Evolutionary conservation across 2,888 invertebrate genomes (phyloP).

Genomic region (Adelognathus sp.): DNA sequence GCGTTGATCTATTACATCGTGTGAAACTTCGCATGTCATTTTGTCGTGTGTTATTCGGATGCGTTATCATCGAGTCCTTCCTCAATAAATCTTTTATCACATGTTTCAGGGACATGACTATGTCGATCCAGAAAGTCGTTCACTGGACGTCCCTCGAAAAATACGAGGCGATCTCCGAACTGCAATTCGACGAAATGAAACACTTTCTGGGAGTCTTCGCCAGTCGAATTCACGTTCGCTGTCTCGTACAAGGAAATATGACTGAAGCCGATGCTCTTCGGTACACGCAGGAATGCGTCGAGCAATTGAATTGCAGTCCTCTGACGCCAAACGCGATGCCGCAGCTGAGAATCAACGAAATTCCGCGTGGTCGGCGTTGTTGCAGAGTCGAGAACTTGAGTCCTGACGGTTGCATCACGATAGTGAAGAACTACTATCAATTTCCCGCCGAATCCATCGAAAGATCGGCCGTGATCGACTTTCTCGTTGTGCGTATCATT

Average conservation of each 20-base stretch:
- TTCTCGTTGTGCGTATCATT: conserved; percentile 89
- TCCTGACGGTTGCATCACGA: conserved; percentile 88
- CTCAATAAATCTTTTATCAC: conserved; percentile 7
- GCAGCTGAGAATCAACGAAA: conserved; percentile 83
- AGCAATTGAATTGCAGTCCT: conserved; percentile 83
- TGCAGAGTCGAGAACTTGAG: conserved; percentile 88
- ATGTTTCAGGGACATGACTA: conserved; percentile 85
- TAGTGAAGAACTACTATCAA: conserved; percentile 94
- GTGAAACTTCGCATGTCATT: too few relatives aligned
- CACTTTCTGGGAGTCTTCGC: conserved; percentile 84
- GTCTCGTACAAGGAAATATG: conserved; percentile 92
- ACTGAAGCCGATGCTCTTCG: conserved; percentile 84
- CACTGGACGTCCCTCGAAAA: conserved; percentile 88
- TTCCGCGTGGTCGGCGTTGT: conserved; percentile 86
- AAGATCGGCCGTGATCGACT: conserved; percentile 87
- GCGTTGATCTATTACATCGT: too few relatives aligned
- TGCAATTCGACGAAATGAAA: conserved; percentile 85
- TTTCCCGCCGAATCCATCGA: conserved; percentile 85
- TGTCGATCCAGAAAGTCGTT: conserved; percentile 85
- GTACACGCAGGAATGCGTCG: conserved; percentile 84
- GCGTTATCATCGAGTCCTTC: neutral
- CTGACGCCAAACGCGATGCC: conserved; percentile 82
- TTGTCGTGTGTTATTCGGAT: neutral
- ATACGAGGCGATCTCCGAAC: conserved; percentile 82
- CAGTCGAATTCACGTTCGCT: conserved; percentile 86